Conservation (phyloP, 1,140 invertebrate species). For the Drosophila dunni region DNA sequence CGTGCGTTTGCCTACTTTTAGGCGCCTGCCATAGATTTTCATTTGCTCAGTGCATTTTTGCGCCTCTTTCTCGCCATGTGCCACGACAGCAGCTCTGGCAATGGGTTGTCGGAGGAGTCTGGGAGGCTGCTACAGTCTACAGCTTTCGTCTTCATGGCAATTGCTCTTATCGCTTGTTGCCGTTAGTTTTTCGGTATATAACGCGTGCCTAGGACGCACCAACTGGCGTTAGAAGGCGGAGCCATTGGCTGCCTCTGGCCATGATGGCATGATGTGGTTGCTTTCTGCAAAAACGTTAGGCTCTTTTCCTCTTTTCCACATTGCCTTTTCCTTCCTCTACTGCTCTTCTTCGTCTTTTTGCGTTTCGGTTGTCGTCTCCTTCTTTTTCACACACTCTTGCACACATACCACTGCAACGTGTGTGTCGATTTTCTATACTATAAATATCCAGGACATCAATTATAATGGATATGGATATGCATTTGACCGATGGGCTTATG, state of each 20-base stretch:
- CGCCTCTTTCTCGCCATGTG: conserved; percentile 44
- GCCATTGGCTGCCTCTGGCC: conserved; percentile 48
- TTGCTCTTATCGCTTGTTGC: conserved; percentile 59
- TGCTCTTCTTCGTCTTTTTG: background rate
- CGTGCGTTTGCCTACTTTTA: conserved; percentile 72
- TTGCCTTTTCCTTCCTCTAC: background rate
- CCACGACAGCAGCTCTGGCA: background rate
- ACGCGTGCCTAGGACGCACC: conserved; percentile 65
- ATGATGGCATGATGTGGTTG: conserved; percentile 13
- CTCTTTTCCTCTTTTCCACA: conserved; percentile 3
- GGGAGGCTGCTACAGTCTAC: background rate
- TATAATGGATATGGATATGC: conserved; percentile 60
- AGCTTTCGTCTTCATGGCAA: conserved; percentile 61
- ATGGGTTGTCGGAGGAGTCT: too few relatives aligned
- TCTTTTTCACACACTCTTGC: conserved; percentile 1
- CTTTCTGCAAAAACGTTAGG: conserved; percentile 8
- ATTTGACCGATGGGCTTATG: conserved; percentile 41
- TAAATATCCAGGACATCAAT: conserved; percentile 70
- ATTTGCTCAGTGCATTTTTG: conserved; percentile 68
- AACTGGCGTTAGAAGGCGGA: conserved; percentile 71
- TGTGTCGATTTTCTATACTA: conserved; percentile 51
- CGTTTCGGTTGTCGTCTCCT: conserved; percentile 26
- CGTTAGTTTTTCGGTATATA: conserved; percentile 77
- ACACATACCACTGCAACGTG: background rate
- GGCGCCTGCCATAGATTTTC: conserved; percentile 77